A percentile compares a stretch with the other conserved stretches of the same genome.
These are phyloP conservation scores for Trochalopteron elliotii DNA, from an alignment of 2,113 vertebrate genomes.

Conservation along the genomic window DNA sequence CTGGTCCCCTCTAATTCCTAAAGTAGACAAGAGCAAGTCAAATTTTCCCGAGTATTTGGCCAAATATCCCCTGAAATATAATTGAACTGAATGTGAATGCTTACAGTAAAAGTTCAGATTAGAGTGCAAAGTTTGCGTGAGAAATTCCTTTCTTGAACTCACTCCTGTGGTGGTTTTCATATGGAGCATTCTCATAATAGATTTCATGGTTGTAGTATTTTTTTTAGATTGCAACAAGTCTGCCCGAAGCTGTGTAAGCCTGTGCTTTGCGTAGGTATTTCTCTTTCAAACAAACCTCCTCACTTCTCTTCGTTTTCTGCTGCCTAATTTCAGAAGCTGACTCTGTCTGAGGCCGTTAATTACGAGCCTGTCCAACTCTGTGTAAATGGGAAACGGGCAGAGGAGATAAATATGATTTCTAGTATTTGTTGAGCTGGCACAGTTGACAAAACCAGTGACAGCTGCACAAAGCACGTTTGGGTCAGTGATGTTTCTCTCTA, in stretches of 20 bases:
- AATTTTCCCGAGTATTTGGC: constrained; percentile 55
- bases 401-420: not conserved
- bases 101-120: constrained; percentile 61
- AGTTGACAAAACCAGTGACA: not conserved
- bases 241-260: constrained; percentile 6
- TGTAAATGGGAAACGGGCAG: not conserved
- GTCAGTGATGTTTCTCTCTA: not conserved
- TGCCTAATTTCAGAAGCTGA: not conserved
- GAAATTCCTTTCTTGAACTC: constrained; percentile 62
- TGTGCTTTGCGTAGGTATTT: not conserved
- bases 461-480: not conserved
- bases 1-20: constrained; percentile 56
- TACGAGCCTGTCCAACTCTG: not conserved
- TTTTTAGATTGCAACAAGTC: constrained; percentile 31
- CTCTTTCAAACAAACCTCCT: not conserved
- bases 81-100: constrained; percentile 45
- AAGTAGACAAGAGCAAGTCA: constrained; percentile 54
- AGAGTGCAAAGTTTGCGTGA: constrained; percentile 62
- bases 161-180: constrained; percentile 50
- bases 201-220: constrained; percentile 38
- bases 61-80: constrained; percentile 54
- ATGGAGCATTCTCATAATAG: constrained; percentile 51
- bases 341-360: not conserved
- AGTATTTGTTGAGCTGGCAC: not conserved
- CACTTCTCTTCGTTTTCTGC: not conserved